Evolutionary conservation across 2,888 invertebrate genomes (phyloP), one percentile per base, ranked within the genome.

Genomic region (Xylota segnis): DNA sequence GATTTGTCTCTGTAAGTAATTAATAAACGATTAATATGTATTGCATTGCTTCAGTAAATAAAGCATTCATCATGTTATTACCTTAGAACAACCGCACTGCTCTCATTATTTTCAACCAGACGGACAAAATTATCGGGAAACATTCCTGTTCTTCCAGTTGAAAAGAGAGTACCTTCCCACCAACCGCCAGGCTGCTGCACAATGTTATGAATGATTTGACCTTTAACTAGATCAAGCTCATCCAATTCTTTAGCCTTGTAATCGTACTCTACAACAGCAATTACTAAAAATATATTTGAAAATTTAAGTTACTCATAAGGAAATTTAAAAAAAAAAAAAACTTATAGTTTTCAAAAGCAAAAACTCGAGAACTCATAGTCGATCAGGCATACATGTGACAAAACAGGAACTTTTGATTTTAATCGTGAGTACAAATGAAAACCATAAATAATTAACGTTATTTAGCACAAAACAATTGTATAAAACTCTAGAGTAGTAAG

Each of bases 61-160:
- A 23, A 23, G 1, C 23, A 23, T 23, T 23, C 23, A 23, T 23
- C 2, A 23, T 23, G 23, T 23, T 43, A 14, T 71, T 76, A 94
- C 94, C 94, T 93, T 83, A 91, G 87, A 40, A 90, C 92, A 84
- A 91, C 90, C 90, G 87, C 88, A 78, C 89, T 92, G 87, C 89
- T 90, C 54, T 91, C 90, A 88, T 89, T 89, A 68, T 90, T 88
- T 76, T 93, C 92, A 72, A 95, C 90, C 87, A 96, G 93, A 88
- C 95, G 95, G 18, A 98, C 98, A 93, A 97, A 98, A 93, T 97
- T 98, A 91, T 98, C 98, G 3, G 98, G 98, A 93, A 98, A 98
- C 94, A 98, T 95, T 89, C 98, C 98, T 84, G 94, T 94, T 90
- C 95, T 95, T 79, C 97, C 97, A 79, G 93, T 93, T 66, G 90